A percentile compares a stretch with the other conserved stretches of the same genome.
phyloP scores from a whole-genome alignment of 2,888 invertebrate species.

The Phalangium opilio region DNA sequence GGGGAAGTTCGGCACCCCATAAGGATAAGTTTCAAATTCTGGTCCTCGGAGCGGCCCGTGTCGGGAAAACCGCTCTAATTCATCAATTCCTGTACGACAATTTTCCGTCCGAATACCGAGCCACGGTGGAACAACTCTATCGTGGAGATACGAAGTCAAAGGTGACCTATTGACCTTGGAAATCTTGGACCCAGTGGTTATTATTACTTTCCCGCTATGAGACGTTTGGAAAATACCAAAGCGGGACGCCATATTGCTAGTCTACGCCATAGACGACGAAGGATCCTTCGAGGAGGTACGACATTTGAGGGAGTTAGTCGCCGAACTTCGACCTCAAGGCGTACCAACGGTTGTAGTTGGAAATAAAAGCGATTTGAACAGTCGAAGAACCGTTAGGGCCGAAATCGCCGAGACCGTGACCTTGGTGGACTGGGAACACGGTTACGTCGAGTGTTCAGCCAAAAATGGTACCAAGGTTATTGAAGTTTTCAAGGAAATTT shows the following conservation, averaged over 20 bases:
- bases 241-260: constrained; percentile 60
- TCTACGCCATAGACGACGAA: constrained; percentile 67
- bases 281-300: constrained; percentile 72
- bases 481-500: constrained; percentile 13
- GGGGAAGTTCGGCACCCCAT: no score
- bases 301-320: constrained; percentile 58
- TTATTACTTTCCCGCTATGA: constrained; percentile 33
- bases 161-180: constrained; percentile 27
- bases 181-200: constrained; percentile 31
- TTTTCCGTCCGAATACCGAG: constrained; percentile 26
- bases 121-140: constrained; percentile 33
- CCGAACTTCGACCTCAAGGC: constrained; percentile 39
- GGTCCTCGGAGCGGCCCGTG: constrained; percentile 29
- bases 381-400: constrained; percentile 20
- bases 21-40: no score
- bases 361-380: constrained; percentile 54
- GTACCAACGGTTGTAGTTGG: constrained; percentile 69
- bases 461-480: constrained; percentile 14
- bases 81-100: constrained; percentile 29
- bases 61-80: constrained; percentile 31
- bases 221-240: constrained; percentile 21
- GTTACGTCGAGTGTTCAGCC: constrained; percentile 15
- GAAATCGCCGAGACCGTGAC: constrained; percentile 27
- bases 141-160: constrained; percentile 27
- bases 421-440: constrained; percentile 28